Conservation (phyloP, 1,140 invertebrate species). For the Magallana angulata region DNA sequence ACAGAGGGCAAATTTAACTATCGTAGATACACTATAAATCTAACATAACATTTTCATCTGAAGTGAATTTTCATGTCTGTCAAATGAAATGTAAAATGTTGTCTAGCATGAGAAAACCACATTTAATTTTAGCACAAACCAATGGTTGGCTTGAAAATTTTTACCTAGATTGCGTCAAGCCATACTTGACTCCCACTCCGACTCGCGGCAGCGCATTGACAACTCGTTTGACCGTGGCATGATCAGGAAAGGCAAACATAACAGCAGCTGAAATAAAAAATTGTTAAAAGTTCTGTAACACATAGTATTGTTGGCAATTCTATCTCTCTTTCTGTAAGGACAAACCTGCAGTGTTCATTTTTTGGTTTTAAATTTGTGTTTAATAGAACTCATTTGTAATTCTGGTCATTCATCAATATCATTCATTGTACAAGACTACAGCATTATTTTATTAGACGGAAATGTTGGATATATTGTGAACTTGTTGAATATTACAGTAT, state of each 20-base stretch:
- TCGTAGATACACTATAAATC: not conserved
- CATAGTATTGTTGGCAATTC: not conserved
- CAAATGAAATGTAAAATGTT: not conserved
- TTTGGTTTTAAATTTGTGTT: too few relatives aligned
- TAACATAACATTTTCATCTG: not conserved
- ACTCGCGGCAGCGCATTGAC: conserved; percentile 98
- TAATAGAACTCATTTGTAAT: too few relatives aligned
- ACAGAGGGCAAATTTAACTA: too few relatives aligned
- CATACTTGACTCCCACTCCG: conserved; percentile 99
- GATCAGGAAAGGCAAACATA: conserved; percentile 98
- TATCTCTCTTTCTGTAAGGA: too few relatives aligned
- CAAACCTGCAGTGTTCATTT: too few relatives aligned
- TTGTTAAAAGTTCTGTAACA: not conserved
- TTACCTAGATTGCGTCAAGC: conserved; percentile 97
- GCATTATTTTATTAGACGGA: too few relatives aligned
- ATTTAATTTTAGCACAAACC: too few relatives aligned
- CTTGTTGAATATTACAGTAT: too few relatives aligned
- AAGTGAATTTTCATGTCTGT: not conserved
- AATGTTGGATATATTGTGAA: too few relatives aligned
- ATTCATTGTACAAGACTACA: too few relatives aligned
- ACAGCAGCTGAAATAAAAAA: conserved; percentile 90
- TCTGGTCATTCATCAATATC: too few relatives aligned
- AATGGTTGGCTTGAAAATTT: conserved; percentile 53
- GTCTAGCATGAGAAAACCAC: too few relatives aligned
- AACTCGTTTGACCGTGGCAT: conserved; percentile 97